phyloP scores from a whole-genome alignment of 2,888 invertebrate genomes.

The Coenonympha arcania region DNA sequence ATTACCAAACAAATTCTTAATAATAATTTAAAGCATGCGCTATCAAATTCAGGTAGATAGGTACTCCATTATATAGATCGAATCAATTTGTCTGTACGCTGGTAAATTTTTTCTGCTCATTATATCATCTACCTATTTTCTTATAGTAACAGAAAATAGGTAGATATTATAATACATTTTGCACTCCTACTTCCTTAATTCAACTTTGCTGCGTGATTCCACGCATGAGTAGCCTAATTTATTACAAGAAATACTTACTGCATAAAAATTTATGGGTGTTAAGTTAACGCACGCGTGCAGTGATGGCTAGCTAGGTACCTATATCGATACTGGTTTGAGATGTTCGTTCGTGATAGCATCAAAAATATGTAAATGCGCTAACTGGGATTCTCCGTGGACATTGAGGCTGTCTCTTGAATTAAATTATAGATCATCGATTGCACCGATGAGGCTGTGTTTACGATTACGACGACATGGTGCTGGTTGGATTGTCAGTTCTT shows the following conservation, averaged over 20 bases:
- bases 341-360: constrained; percentile 31
- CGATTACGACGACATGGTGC: constrained; percentile 11
- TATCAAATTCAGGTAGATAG: too few relatives aligned
- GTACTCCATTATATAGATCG: too few relatives aligned
- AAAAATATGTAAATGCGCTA: constrained; percentile 33
- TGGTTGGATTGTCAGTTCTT: constrained; percentile 15
- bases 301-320: constrained; percentile 26
- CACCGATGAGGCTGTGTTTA: constrained; percentile 11
- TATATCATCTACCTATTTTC: too few relatives aligned
- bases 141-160: too few relatives aligned
- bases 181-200: too few relatives aligned
- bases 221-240: background rate
- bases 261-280: constrained; percentile 25
- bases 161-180: too few relatives aligned
- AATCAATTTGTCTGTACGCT: too few relatives aligned
- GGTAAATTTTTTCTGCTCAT: too few relatives aligned
- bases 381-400: constrained; percentile 21
- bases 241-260: constrained; percentile 22
- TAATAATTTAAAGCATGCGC: too few relatives aligned
- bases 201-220: background rate
- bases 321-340: constrained; percentile 30
- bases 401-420: constrained; percentile 11
- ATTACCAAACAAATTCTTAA: too few relatives aligned
- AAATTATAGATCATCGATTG: constrained; percentile 17
- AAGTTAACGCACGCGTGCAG: constrained; percentile 18